phyloP scores from a whole-genome alignment of 30 jellyfish, hydroid and myxozoan species.

The Clytia hemisphaerica region DNA sequence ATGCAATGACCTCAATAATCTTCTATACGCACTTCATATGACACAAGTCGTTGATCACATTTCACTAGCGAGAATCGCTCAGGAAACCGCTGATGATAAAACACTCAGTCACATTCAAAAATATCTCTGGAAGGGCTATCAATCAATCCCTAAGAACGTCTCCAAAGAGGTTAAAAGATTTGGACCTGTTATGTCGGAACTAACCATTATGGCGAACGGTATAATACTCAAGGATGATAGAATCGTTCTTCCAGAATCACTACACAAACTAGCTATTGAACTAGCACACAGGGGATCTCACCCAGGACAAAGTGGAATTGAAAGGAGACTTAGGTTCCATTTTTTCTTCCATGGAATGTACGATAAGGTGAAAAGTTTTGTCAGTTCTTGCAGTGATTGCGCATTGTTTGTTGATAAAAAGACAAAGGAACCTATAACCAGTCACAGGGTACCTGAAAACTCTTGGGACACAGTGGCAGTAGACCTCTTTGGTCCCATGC shows the following conservation, averaged over 20 bases:
- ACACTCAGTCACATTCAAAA: background rate
- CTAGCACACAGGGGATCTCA: slow-evolving; percentile 6
- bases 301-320: background rate
- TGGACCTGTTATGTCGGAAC: no score
- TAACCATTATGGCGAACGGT: background rate
- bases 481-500: slow-evolving; percentile 15
- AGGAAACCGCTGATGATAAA: background rate
- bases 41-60: background rate
- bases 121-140: background rate
- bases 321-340: slow-evolving; percentile 2
- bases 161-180: background rate
- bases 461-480: background rate
- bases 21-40: background rate
- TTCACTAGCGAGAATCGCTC: background rate
- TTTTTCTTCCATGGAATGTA: background rate
- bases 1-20: background rate
- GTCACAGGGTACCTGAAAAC: background rate
- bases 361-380: background rate
- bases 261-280: background rate
- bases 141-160: background rate
- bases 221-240: background rate
- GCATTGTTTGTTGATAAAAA: background rate
- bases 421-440: background rate
- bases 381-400: background rate
- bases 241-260: slow-evolving; percentile 6